These are phyloP conservation scores for Argyra leucocephala DNA, from an alignment of 2,888 invertebrate genomes.

Conservation along the genomic window DNA sequence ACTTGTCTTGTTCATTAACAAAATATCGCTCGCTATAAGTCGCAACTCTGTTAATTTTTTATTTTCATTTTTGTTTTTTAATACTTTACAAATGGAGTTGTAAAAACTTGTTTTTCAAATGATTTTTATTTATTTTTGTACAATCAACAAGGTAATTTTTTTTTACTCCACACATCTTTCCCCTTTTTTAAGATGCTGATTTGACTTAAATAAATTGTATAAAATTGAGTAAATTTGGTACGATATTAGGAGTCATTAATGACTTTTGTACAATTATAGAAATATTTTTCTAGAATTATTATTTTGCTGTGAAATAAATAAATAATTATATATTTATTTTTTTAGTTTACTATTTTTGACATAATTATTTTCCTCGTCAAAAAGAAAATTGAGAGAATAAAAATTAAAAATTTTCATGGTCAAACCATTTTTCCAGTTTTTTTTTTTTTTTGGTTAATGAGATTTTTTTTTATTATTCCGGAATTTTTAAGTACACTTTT, in stretches of 20 bases:
- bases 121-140: background rate
- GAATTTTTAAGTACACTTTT: background rate
- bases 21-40: background rate
- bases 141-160: too few relatives aligned
- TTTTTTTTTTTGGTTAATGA: background rate
- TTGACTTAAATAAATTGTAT: too few relatives aligned
- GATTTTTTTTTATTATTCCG: too few relatives aligned
- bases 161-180: background rate
- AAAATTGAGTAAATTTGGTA: background rate
- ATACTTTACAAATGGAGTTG: background rate
- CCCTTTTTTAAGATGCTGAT: background rate
- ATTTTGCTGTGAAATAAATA: too few relatives aligned
- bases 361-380: background rate
- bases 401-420: conserved; percentile 9
- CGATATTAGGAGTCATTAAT: background rate
- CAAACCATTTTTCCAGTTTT: background rate
- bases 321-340: too few relatives aligned
- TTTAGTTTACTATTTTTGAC: background rate
- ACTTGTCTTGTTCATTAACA: background rate
- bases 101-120: background rate
- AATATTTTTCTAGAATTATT: too few relatives aligned
- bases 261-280: background rate
- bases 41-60: background rate
- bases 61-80: background rate
- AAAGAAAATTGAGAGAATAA: background rate